Evolutionary conservation across 2,113 vertebrate genomes (phyloP).

Genomic region (Otis tarda): DNA sequence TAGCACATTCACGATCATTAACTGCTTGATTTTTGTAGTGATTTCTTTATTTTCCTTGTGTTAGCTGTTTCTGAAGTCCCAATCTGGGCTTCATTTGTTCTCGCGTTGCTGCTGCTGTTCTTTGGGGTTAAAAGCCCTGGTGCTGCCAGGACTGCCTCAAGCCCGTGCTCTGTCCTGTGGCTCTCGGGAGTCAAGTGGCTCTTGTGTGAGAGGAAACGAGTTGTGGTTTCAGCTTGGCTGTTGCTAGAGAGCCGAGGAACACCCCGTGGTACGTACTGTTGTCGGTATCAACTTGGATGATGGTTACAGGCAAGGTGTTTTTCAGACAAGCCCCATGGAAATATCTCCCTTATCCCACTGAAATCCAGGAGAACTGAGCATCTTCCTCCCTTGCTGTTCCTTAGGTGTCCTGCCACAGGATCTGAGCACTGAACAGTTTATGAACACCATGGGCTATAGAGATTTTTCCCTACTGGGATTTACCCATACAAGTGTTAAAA

Average conservation of each 20-base stretch:
- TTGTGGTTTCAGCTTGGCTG: neutral
- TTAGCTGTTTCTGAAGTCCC: fast-evolving
- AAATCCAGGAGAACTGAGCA: neutral
- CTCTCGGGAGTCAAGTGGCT: neutral
- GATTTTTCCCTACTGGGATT: neutral
- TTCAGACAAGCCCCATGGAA: neutral
- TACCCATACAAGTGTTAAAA: neutral
- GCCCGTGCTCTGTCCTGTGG: too few relatives aligned
- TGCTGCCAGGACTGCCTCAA: neutral
- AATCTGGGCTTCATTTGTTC: neutral
- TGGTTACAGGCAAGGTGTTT: fast-evolving
- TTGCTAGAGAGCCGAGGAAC: neutral
- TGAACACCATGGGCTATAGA: neutral
- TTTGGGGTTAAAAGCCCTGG: neutral
- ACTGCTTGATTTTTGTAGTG: neutral
- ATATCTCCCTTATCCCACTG: neutral
- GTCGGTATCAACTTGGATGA: neutral
- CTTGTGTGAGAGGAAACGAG: neutral
- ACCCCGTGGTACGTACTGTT: neutral
- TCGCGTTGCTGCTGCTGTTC: neutral
- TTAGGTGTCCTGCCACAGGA: neutral
- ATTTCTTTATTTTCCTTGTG: neutral
- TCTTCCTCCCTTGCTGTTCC: neutral
- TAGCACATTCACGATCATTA: fast-evolving
- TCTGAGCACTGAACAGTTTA: neutral